phyloP scores from a whole-genome alignment of 2,888 invertebrate genomes.

The Diabrotica balteata region DNA sequence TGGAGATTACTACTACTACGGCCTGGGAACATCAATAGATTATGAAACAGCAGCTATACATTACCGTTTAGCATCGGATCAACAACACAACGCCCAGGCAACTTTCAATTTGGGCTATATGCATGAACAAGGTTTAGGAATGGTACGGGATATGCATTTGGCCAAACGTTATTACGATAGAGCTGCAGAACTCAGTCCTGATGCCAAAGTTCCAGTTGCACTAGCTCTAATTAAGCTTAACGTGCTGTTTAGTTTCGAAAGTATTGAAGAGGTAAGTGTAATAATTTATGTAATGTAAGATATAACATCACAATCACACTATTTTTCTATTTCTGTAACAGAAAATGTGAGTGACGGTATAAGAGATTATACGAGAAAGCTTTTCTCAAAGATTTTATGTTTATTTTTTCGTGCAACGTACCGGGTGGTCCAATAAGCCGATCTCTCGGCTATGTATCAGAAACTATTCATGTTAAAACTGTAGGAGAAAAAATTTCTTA shows the following conservation, averaged over 20 bases:
- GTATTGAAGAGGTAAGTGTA: conserved; percentile 72
- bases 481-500: too few relatives aligned
- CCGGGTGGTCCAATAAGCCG: too few relatives aligned
- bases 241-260: conserved; percentile 75
- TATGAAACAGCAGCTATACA: conserved; percentile 91
- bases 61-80: conserved; percentile 91
- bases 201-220: conserved; percentile 93
- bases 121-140: conserved; percentile 97
- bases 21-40: conserved; percentile 89
- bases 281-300: background rate
- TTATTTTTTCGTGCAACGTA: too few relatives aligned
- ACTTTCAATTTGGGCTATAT: conserved; percentile 99
- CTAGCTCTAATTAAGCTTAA: conserved; percentile 87
- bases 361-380: background rate
- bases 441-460: too few relatives aligned
- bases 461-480: too few relatives aligned
- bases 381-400: too few relatives aligned
- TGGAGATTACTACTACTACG: conserved; percentile 99
- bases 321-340: too few relatives aligned
- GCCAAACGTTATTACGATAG: conserved; percentile 95
- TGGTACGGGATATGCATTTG: conserved; percentile 87
- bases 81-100: conserved; percentile 93
- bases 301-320: too few relatives aligned
- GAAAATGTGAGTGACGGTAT: background rate
- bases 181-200: conserved; percentile 90